Evolutionary conservation across 2,797 vertebrate genomes (phyloP).

Genomic region (Mormyrus proboscirostris): DNA sequence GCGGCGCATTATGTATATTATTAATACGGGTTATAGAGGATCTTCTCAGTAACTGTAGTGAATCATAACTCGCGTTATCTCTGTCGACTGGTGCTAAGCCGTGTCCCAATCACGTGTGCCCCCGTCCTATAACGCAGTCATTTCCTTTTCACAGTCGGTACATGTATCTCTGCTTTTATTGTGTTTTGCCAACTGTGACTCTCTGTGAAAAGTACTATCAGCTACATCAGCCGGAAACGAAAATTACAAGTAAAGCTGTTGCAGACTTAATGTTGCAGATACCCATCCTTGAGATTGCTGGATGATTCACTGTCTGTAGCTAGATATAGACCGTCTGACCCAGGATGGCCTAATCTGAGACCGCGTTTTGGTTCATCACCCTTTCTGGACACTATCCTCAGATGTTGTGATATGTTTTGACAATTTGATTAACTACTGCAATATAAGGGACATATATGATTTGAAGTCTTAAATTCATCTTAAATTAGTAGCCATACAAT

Average conservation of each 20-base stretch:
- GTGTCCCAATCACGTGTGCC: neutral
- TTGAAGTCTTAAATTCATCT: neutral
- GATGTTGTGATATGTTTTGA: neutral
- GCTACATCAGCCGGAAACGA: slow-evolving; percentile 39
- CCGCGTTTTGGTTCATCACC: neutral
- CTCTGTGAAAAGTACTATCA: slow-evolving; percentile 26
- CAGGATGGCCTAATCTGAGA: slow-evolving; percentile 16
- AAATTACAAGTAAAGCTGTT: slow-evolving; percentile 23
- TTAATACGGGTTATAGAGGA: slow-evolving; percentile 63
- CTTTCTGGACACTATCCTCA: neutral
- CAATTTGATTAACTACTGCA: neutral
- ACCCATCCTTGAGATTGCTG: slow-evolving; percentile 19
- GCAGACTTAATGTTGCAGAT: slow-evolving; percentile 6
- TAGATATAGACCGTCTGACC: slow-evolving; percentile 26
- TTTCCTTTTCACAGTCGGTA: neutral
- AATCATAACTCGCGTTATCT: neutral
- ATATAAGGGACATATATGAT: neutral
- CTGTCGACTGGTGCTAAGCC: slow-evolving; percentile 16
- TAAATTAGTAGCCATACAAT: neutral
- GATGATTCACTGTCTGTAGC: slow-evolving; percentile 31
- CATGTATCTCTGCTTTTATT: neutral
- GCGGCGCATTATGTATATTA: slow-evolving; percentile 24
- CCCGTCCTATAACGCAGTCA: neutral
- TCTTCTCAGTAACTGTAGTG: slow-evolving; percentile 25
- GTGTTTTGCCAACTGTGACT: neutral